Evolutionary conservation across 2,113 vertebrate species (phyloP).

Genomic region (Amblyornis subalaris): DNA sequence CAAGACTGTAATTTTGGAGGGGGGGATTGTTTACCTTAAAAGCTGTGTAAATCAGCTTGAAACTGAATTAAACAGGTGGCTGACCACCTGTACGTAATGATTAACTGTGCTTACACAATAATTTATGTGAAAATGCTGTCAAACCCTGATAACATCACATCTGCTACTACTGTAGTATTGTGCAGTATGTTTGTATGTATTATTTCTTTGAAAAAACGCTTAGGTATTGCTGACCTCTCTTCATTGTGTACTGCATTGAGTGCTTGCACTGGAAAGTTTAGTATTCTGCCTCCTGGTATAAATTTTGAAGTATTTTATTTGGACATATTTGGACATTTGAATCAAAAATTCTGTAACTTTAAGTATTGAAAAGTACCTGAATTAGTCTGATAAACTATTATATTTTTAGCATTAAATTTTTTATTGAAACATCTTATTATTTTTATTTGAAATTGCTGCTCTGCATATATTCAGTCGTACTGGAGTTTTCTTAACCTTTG

Average conservation of each 20-base stretch:
- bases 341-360: not conserved
- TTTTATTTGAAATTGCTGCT: not conserved
- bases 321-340: not conserved
- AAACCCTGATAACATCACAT: conserved; percentile 59
- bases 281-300: not conserved
- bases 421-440: not conserved
- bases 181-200: conserved; percentile 13
- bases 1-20: conserved; percentile 41
- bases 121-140: conserved; percentile 70
- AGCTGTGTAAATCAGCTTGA: conserved; percentile 65
- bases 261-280: not conserved
- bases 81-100: conserved; percentile 68
- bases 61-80: conserved; percentile 70
- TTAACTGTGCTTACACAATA: conserved; percentile 66
- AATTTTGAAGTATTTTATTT: not conserved
- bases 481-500: not conserved
- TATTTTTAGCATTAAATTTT: not conserved
- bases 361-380: not conserved
- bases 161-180: conserved; percentile 48
- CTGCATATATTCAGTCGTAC: not conserved
- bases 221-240: not conserved
- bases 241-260: not conserved
- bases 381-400: not conserved
- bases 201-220: not conserved
- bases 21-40: conserved; percentile 45